A percentile compares a stretch with the other conserved stretches of the same genome.
phyloP scores from a whole-genome alignment of 1,140 invertebrate species.

The Amphibalanus amphitrite region DNA sequence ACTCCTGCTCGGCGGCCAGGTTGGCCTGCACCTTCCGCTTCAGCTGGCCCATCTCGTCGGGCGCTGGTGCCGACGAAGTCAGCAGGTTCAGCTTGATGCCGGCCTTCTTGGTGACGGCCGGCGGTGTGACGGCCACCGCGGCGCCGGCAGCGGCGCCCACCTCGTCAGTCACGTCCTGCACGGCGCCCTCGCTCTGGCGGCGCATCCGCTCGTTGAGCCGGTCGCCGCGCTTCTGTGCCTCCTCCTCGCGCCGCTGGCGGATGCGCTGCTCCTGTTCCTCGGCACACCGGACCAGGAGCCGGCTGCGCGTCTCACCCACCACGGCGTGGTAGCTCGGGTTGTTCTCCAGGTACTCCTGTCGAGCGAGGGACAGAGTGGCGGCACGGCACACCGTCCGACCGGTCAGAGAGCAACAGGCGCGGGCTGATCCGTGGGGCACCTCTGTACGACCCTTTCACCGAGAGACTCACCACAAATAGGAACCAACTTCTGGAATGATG shows the following conservation, averaged over 20 bases:
- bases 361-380: background rate
- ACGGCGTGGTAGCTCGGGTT: background rate
- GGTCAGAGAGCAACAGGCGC: no score
- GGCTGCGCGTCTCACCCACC: background rate
- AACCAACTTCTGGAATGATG: no score
- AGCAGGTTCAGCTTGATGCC: background rate
- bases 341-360: background rate
- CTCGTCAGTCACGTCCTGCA: slow-evolving; percentile 1
- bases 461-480: no score
- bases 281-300: background rate
- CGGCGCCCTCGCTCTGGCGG: background rate
- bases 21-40: background rate
- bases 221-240: background rate
- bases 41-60: background rate
- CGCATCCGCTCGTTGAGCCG: slow-evolving; percentile 1
- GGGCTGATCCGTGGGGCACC: no score
- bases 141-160: background rate
- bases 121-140: background rate
- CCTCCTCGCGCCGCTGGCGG: background rate
- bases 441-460: no score
- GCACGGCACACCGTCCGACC: no score
- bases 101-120: background rate
- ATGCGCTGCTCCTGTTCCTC: background rate
- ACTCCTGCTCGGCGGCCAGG: background rate
- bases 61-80: no score